Conservation (phyloP, 2,113 vertebrate species). For the Nettapus auritus region DNA sequence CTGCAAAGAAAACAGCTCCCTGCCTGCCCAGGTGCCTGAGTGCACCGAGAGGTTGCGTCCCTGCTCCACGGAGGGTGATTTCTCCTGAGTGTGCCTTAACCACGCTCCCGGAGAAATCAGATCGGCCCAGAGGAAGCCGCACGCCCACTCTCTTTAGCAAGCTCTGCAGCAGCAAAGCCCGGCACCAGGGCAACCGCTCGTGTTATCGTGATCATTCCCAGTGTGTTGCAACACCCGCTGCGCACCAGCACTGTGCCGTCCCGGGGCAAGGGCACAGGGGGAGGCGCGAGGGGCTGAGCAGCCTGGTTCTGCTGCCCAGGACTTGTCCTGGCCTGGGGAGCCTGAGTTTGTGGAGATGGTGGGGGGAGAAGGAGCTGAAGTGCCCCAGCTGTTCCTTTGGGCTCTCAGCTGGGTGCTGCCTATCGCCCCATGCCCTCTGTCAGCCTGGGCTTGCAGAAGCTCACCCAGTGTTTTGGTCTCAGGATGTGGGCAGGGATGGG, state of each 20-base stretch:
- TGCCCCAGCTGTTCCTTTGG: not conserved
- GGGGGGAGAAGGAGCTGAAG: not conserved
- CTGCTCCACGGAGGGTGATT: not conserved
- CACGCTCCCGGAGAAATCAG: conserved; percentile 54
- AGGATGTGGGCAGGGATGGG: not conserved
- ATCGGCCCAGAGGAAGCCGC: conserved; percentile 61
- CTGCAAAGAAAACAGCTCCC: not conserved
- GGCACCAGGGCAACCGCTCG: conserved; percentile 62
- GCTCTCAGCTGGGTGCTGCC: not conserved
- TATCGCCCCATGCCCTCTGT: not conserved
- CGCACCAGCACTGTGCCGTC: not conserved
- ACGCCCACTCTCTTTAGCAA: conserved; percentile 63
- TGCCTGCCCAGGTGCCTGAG: not conserved
- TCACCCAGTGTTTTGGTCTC: not conserved
- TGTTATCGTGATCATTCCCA: conserved; percentile 48
- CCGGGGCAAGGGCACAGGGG: not conserved
- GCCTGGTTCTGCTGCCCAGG: not conserved
- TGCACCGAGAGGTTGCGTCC: not conserved
- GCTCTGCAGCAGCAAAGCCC: conserved; percentile 61
- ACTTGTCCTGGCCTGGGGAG: not conserved
- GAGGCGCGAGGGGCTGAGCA: not conserved
- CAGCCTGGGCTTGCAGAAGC: not conserved
- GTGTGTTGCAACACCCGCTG: conserved; percentile 23
- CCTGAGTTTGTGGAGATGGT: not conserved
- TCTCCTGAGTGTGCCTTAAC: conserved; percentile 12